Percentiles rank a stretch among this genome's conserved stretches.
Conservation (phyloP, 2,888 invertebrate species). For the Orchesellides sinensis region DNA sequence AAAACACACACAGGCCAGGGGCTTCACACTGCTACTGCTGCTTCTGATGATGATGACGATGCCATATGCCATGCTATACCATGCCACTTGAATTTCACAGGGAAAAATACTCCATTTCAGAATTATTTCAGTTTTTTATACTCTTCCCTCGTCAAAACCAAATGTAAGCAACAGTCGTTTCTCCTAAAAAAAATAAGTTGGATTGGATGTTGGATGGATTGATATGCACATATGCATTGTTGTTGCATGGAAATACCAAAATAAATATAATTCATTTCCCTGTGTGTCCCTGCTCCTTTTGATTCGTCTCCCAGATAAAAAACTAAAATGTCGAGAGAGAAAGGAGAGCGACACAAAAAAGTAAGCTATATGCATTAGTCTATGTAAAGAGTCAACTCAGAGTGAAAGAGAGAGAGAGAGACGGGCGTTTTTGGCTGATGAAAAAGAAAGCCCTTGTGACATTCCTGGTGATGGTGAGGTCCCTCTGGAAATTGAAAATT, state of each 20-base stretch:
- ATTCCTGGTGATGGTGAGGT: constrained; percentile 48
- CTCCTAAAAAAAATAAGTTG: too few relatives aligned
- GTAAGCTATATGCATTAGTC: too few relatives aligned
- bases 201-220: too few relatives aligned
- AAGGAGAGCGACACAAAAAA: too few relatives aligned
- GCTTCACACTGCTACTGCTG: constrained; percentile 23
- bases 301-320: too few relatives aligned
- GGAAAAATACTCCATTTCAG: background rate
- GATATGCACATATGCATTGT: too few relatives aligned
- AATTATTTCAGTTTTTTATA: too few relatives aligned
- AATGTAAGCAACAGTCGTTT: constrained; percentile 10
- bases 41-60: background rate
- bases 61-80: background rate
- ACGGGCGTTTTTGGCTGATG: constrained; percentile 44
- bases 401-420: background rate
- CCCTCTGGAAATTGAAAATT: constrained; percentile 66
- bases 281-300: background rate
- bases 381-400: too few relatives aligned
- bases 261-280: constrained; percentile 55
- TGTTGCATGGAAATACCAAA: constrained; percentile 52
- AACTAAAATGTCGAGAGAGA: too few relatives aligned
- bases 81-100: constrained; percentile 3
- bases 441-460: constrained; percentile 65
- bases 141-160: too few relatives aligned
- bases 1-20: constrained; percentile 28